These are phyloP conservation scores for Coracias cyanogaster DNA, from an alignment of 2,797 vertebrate species.

Conservation along the genomic window DNA sequence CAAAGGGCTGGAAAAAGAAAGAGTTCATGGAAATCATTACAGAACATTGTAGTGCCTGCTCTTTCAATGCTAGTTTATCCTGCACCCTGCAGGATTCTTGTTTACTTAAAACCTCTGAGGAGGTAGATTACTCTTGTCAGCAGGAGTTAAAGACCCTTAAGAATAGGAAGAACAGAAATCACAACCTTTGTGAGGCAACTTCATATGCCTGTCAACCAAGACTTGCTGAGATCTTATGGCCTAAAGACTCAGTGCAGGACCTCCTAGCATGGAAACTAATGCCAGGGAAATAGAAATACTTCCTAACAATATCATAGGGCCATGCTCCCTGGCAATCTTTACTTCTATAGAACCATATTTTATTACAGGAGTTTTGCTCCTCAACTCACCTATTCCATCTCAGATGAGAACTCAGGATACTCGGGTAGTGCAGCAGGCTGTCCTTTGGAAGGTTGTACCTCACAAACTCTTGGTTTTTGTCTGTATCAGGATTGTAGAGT, in stretches of 20 bases:
- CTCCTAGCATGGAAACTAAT: not conserved
- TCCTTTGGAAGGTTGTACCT: not conserved
- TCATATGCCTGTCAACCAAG: not conserved
- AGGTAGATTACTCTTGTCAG: not conserved
- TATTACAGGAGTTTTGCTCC: not conserved
- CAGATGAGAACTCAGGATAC: not conserved
- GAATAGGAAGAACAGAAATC: not conserved
- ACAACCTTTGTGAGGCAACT: not conserved
- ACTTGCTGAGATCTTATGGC: not conserved
- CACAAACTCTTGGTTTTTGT: not conserved
- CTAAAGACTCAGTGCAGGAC: not conserved
- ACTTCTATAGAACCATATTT: not conserved
- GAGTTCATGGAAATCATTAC: not conserved
- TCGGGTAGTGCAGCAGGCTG: not conserved
- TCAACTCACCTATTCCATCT: not conserved
- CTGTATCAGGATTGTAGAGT: not conserved
- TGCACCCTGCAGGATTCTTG: not conserved
- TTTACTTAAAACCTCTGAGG: not conserved
- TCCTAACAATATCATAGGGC: not conserved
- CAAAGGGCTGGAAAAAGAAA: not conserved
- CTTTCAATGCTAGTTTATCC: not conserved
- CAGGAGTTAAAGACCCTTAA: not conserved
- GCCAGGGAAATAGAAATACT: not conserved
- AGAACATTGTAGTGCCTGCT: accelerated
- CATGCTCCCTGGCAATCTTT: not conserved